Base-by-base conservation (phyloP, 1,140 invertebrate species). In the Bombus soroeensis region DNA sequence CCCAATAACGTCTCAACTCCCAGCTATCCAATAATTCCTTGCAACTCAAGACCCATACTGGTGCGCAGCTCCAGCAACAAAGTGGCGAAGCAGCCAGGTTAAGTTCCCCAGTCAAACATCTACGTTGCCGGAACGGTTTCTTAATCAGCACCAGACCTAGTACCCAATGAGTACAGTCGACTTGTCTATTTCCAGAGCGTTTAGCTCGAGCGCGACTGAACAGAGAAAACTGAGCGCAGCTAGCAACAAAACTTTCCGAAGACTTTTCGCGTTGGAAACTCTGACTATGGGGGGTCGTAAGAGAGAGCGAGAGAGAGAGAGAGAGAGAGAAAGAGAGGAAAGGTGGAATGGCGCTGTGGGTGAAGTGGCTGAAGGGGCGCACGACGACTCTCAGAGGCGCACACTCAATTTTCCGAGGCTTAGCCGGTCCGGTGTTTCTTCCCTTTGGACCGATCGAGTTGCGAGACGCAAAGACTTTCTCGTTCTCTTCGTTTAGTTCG, bases 401-500 rank as follows among this genome's bases (percentile, higher is more conserved):
- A 92, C 89, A 92, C 93, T 94, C 94, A 94, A 94, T 94, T 94
- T 94, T 94, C 92, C 92, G 90, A 91, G 91, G 94, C 94, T 94
- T 94, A 94, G 92, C 90, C 91, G 87, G 43, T 66, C 70, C 73
- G 78, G 53, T 79, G 85, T 89, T 88, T 88, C 83, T 80, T 83
- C 84, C 80, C 72, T 87, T 83, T 84, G 70, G n/a, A n/a, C 66
- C 13, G 82, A 78, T 88, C 81, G 80, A 62, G 37, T 77, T 78
- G 85, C 76, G 74, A 85, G 86, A 88, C 91, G 86, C 89, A 87
- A 81, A 88, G 81, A 89, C 57, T 32, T 34, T 73, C 43, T 62
- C 79, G 66, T 87, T 83, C 59, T 82, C 88, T 53, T 89, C 59
- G 47, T 64, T 74, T n/a, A 25, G 37, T 32, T 64, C 62, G 71